Evolutionary conservation across 1,140 invertebrate species (phyloP), one percentile per base, ranked within the genome.

Genomic region (Zaprionus africanus): DNA sequence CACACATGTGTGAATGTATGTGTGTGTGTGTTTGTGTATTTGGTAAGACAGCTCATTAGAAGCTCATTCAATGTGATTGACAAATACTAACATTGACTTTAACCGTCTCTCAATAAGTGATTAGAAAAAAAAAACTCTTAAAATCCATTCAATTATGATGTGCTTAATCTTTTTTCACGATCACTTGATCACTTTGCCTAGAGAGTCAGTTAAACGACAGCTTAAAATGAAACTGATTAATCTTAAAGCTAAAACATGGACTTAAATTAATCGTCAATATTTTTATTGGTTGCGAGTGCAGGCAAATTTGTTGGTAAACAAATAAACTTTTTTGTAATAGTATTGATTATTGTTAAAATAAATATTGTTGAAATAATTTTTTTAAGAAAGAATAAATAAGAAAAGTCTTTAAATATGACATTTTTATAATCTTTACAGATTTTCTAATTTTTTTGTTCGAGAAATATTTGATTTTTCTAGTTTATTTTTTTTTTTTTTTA

Each of bases 31-130:
- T 12, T 3, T 22, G 11, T 22, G 19, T 22, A 22, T 51, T 19
- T 22, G 19, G 17, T 51, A 19, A 7, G 19, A 9, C 46, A 51
- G 19, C 46, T 51, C 46, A 51, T 51, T 51, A 51, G 46, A 51
- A 51, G 46, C 46, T 24, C 5, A 51, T 51, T 51, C 46, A 12
- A 11, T 13, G 19, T 51, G 46, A 51, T 51, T 51, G 46, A 51
- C 46, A 51, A 22, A 24, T 24, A 51, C 46, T 51, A 51, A 51
- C 46, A 51, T 51, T 51, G 46, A 51, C 19, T 51, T 51, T 22
- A 51, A 51, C 19, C 22, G 12, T 46, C 19, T 24, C 46, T 4
- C 11, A 51, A 19, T 51, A 19, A 46, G n/a, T 51, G 46, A 51
- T 51, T 51, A 24, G n/a, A n/a, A 13, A 51, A 51, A 51, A 51